A percentile compares a stretch with the other conserved stretches of the same genome.
Conservation (phyloP, 92 coral and sea anemone species). For the Desmophyllum pertusum region DNA sequence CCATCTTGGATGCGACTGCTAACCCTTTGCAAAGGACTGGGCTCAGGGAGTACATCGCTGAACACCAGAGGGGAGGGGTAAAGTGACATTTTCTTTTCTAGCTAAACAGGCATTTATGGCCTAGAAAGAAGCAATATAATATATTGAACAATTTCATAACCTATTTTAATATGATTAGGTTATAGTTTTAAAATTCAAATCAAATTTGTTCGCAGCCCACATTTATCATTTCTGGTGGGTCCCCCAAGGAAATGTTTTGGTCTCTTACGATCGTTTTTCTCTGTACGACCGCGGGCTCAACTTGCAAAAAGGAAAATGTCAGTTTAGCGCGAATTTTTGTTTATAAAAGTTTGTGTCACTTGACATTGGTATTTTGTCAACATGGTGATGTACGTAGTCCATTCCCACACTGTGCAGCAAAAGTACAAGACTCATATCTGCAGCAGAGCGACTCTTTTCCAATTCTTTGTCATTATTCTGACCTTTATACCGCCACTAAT, state of each 20-base stretch:
- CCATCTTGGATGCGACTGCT: constrained; percentile 63
- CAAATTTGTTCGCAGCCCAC: neutral
- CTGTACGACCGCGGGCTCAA: constrained; percentile 54
- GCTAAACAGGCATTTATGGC: neutral
- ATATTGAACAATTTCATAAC: too few relatives aligned
- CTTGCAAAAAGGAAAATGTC: neutral
- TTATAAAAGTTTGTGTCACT: constrained; percentile 21
- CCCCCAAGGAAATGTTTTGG: neutral
- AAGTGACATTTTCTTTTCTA: neutral
- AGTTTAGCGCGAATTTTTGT: constrained; percentile 59
- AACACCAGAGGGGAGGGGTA: neutral
- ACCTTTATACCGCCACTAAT: constrained; percentile 92
- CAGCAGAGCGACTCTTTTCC: constrained; percentile 92
- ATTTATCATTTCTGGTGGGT: neutral
- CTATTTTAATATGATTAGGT: neutral
- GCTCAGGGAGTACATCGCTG: neutral
- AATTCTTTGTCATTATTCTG: constrained; percentile 84
- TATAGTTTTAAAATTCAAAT: neutral
- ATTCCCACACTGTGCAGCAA: constrained; percentile 88
- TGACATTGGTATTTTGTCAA: constrained; percentile 30
- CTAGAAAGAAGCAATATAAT: neutral
- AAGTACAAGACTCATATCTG: constrained; percentile 93
- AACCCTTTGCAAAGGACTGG: constrained; percentile 47
- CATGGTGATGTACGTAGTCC: constrained; percentile 99
- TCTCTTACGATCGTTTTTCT: neutral